phyloP scores from a whole-genome alignment of 2,113 vertebrate species.

The Siniperca chuatsi region DNA sequence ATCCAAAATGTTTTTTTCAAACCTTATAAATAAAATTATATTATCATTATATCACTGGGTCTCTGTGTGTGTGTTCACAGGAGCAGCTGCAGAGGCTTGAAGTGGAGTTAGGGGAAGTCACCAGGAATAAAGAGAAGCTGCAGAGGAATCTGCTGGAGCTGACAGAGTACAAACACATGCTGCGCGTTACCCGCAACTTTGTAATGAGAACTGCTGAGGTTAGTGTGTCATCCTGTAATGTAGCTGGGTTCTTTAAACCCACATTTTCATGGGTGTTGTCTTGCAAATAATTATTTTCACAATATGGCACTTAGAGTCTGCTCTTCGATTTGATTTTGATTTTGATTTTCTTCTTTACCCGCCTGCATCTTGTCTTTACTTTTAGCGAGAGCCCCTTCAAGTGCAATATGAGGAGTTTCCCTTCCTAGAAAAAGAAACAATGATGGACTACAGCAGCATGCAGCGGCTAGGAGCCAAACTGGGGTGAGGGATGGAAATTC shows the following conservation, averaged over 20 bases:
- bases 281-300: background rate
- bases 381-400: conserved; percentile 86
- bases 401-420: conserved; percentile 92
- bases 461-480: conserved; percentile 95
- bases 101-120: conserved; percentile 93
- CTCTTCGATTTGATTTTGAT: conserved; percentile 2
- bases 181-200: conserved; percentile 90
- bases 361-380: background rate
- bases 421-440: conserved; percentile 89
- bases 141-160: conserved; percentile 93
- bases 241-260: background rate
- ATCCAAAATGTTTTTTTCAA: background rate
- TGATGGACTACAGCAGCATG: conserved; percentile 94
- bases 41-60: background rate
- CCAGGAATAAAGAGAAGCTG: conserved; percentile 95
- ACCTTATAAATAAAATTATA: background rate
- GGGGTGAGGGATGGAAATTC: conserved; percentile 84
- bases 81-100: conserved; percentile 96
- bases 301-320: background rate
- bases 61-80: conserved; percentile 73
- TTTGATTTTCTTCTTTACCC: background rate
- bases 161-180: conserved; percentile 94
- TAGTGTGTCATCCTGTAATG: background rate
- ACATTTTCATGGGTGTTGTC: background rate
- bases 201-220: conserved; percentile 89